phyloP scores from a whole-genome alignment of 2,888 invertebrate genomes.

The Sphaeridia pumilis region DNA sequence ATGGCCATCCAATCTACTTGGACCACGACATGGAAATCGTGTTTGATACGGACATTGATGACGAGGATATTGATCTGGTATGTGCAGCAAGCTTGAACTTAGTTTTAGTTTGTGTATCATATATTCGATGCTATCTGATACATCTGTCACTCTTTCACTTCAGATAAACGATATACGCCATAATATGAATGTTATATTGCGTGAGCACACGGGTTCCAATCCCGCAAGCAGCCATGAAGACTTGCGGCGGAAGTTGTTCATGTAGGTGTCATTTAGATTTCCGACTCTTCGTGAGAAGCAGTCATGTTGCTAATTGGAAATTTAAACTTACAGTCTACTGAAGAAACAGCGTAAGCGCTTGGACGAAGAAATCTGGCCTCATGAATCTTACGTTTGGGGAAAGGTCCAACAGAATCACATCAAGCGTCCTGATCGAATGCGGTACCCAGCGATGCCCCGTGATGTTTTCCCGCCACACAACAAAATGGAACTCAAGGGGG shows the following conservation, averaged over 20 bases:
- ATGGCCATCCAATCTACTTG: slow-evolving; percentile 47
- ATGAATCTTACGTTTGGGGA: slow-evolving; percentile 31
- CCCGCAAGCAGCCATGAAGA: slow-evolving; percentile 20
- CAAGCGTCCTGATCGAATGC: not conserved
- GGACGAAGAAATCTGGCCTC: slow-evolving; percentile 28
- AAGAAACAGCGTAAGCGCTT: slow-evolving; percentile 16
- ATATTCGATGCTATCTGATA: too few relatives aligned
- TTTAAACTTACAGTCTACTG: slow-evolving; percentile 13
- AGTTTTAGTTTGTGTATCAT: too few relatives aligned
- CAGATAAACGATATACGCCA: slow-evolving; percentile 64
- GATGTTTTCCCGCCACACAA: slow-evolving; percentile 31
- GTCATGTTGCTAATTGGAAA: not conserved
- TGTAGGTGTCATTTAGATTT: slow-evolving; percentile 5
- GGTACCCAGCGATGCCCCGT: slow-evolving; percentile 18
- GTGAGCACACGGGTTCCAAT: slow-evolving; percentile 36
- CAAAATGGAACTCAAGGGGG: slow-evolving; percentile 16
- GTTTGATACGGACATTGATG: slow-evolving; percentile 60
- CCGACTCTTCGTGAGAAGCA: not conserved
- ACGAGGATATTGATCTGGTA: slow-evolving; percentile 54
- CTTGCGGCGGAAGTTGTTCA: slow-evolving; percentile 16
- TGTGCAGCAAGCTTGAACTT: slow-evolving; percentile 36
- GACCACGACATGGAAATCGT: slow-evolving; percentile 73
- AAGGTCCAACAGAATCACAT: slow-evolving; percentile 12
- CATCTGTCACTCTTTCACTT: slow-evolving; percentile 22
- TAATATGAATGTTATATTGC: slow-evolving; percentile 56